Evolutionary conservation across 2,113 vertebrate species (phyloP).

Genomic region (Dromaius novaehollandiae): DNA sequence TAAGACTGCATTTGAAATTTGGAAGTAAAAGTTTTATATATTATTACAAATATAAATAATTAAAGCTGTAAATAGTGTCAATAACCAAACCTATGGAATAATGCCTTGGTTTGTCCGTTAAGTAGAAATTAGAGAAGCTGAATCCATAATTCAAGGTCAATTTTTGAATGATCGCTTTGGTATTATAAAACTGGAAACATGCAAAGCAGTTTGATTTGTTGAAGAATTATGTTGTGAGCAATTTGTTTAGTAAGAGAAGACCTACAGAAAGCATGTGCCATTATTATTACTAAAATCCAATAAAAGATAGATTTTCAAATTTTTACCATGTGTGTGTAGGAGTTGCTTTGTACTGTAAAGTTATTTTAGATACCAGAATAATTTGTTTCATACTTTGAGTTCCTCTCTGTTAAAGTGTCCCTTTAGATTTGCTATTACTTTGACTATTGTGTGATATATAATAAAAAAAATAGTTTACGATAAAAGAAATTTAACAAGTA

Average conservation of each 20-base stretch:
- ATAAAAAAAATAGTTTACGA: conserved; percentile 35
- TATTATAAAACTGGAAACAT: conserved; percentile 49
- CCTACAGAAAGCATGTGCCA: conserved; percentile 52
- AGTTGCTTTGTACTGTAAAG: conserved; percentile 52
- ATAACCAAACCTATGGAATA: not conserved
- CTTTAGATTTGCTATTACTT: conserved; percentile 43
- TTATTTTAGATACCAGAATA: conserved; percentile 68
- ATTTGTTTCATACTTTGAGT: conserved; percentile 70
- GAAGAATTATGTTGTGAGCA: conserved; percentile 58
- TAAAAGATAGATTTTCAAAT: conserved; percentile 70
- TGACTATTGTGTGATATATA: conserved; percentile 54
- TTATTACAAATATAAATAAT: not conserved
- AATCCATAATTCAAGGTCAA: not conserved
- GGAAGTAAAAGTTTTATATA: not conserved
- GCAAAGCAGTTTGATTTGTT: conserved; percentile 67
- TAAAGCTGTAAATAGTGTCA: not conserved
- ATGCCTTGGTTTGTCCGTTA: not conserved
- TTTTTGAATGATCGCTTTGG: conserved; percentile 30
- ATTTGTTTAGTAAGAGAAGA: conserved; percentile 70
- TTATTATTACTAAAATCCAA: conserved; percentile 69
- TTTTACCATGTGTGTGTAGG: conserved; percentile 62
- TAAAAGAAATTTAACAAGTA: conserved; percentile 47
- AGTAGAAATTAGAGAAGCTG: not conserved
- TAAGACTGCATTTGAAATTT: not conserved
- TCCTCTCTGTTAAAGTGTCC: conserved; percentile 42